Conservation (phyloP, 2,888 invertebrate species). For the Dicyrtomina minuta region DNA sequence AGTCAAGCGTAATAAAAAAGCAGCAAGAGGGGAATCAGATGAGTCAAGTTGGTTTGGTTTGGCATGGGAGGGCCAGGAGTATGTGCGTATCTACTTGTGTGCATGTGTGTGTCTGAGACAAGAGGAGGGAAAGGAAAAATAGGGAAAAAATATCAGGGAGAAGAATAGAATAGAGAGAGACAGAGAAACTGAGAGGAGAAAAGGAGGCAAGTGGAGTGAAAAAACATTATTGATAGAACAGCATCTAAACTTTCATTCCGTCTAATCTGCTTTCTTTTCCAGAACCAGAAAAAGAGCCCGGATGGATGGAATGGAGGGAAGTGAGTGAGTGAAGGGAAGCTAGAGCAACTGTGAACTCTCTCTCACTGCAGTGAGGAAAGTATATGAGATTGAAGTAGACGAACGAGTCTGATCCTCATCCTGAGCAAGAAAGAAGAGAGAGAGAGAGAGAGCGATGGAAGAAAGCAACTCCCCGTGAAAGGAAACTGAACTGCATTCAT, state of each 20-base stretch:
- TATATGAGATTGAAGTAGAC: too few relatives aligned
- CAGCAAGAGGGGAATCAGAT: slow-evolving; percentile 8
- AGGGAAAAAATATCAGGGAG: not conserved
- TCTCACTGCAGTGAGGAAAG: too few relatives aligned
- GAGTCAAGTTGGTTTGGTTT: slow-evolving; percentile 5
- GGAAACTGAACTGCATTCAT: not conserved
- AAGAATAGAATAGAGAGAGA: not conserved
- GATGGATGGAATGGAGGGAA: not conserved
- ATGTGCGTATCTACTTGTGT: too few relatives aligned
- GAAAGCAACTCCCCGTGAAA: not conserved
- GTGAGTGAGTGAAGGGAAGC: not conserved
- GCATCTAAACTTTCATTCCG: slow-evolving; percentile 26
- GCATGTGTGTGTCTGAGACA: not conserved
- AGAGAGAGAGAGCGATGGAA: not conserved
- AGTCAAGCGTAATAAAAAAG: slow-evolving; percentile 6
- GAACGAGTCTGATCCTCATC: too few relatives aligned
- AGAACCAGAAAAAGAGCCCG: not conserved
- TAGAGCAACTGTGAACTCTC: too few relatives aligned
- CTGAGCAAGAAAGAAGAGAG: too few relatives aligned
- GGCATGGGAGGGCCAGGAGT: too few relatives aligned
- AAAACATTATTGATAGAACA: slow-evolving; percentile 29
- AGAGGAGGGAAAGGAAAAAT: not conserved
- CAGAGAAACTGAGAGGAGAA: not conserved
- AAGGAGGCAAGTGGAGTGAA: slow-evolving; percentile 14
- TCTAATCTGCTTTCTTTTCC: slow-evolving; percentile 22